Evolutionary conservation across 2,797 vertebrate species (phyloP).

Genomic region (Tiaroga cobitis): DNA sequence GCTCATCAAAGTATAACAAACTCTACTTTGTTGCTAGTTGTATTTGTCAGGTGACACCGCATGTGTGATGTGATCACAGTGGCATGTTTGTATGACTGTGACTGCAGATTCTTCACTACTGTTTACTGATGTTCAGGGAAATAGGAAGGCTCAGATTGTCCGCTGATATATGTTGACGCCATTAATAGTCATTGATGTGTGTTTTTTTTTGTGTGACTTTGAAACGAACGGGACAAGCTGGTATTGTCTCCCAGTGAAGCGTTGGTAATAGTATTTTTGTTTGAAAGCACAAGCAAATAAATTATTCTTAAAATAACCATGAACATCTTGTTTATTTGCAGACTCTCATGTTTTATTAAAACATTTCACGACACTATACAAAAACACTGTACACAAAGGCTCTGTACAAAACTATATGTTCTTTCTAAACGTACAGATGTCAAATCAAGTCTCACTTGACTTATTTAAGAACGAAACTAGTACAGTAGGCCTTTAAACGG

Average conservation of each 20-base stretch:
- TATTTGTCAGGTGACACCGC: not conserved
- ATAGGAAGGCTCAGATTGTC: not conserved
- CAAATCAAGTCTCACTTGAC: not conserved
- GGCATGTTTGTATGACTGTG: not conserved
- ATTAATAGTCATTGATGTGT: not conserved
- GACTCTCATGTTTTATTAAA: constrained; percentile 71
- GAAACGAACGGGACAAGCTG: constrained; percentile 60
- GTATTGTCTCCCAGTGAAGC: constrained; percentile 60
- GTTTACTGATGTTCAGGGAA: constrained; percentile 1
- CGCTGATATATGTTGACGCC: not conserved
- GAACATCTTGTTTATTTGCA: constrained; percentile 2
- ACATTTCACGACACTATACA: constrained; percentile 72
- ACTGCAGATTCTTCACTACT: not conserved
- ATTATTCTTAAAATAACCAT: not conserved
- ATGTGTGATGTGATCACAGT: not conserved
- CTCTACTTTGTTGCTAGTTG: not conserved
- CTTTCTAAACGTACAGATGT: constrained; percentile 13
- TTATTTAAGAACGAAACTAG: not conserved
- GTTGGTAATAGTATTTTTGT: constrained; percentile 32
- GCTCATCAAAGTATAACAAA: not conserved
- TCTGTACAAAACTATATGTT: constrained; percentile 51
- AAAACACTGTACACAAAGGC: constrained; percentile 51
- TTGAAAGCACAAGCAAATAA: constrained; percentile 62
- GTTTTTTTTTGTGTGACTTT: not conserved
- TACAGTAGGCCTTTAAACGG: constrained; percentile 30